Evolutionary conservation across 1,140 invertebrate genomes (phyloP).

Genomic region (Temnothorax longispinosus): DNA sequence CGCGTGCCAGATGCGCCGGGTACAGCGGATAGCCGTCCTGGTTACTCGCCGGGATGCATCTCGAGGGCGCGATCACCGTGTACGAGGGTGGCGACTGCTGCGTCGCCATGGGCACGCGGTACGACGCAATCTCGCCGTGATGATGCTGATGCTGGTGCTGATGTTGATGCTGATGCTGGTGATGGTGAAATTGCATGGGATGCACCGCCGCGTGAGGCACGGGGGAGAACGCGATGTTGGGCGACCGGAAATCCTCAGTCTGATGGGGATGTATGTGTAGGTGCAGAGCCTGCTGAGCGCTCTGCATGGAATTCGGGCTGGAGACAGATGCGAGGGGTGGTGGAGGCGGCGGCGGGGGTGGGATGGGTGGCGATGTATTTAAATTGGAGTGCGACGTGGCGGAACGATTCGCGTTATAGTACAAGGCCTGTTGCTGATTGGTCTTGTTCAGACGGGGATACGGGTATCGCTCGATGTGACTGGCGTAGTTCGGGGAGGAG

Average conservation of each 20-base stretch:
- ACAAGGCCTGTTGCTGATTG: constrained; percentile 63
- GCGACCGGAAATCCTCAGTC: constrained; percentile 77
- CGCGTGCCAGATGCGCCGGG: constrained; percentile 12
- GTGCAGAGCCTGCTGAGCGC: constrained; percentile 60
- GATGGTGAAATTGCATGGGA: constrained; percentile 69
- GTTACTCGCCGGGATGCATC: constrained; percentile 55
- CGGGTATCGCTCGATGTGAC: constrained; percentile 83
- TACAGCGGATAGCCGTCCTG: constrained; percentile 48
- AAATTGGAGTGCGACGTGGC: constrained; percentile 55
- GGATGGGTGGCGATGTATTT: constrained; percentile 24
- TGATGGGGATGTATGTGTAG: constrained; percentile 82
- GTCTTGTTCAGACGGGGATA: constrained; percentile 76
- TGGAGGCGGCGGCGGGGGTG: constrained; percentile 16
- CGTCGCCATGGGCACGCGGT: constrained; percentile 51
- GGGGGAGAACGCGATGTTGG: constrained; percentile 47
- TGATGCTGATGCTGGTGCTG: constrained; percentile 63
- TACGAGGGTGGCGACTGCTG: constrained; percentile 63
- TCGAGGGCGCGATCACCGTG: constrained; percentile 76
- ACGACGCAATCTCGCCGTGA: constrained; percentile 54
- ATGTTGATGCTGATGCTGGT: constrained; percentile 65
- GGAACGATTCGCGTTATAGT: constrained; percentile 76
- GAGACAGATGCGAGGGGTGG: constrained; percentile 48
- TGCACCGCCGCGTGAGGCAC: constrained; percentile 53
- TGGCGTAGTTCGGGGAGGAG: constrained; percentile 81
- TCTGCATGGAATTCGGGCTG: constrained; percentile 42